A percentile compares a stretch with the other conserved stretches of the same genome.
Evolutionary conservation across 2,888 invertebrate species (phyloP).

Genomic region (Drosophila mettleri): DNA sequence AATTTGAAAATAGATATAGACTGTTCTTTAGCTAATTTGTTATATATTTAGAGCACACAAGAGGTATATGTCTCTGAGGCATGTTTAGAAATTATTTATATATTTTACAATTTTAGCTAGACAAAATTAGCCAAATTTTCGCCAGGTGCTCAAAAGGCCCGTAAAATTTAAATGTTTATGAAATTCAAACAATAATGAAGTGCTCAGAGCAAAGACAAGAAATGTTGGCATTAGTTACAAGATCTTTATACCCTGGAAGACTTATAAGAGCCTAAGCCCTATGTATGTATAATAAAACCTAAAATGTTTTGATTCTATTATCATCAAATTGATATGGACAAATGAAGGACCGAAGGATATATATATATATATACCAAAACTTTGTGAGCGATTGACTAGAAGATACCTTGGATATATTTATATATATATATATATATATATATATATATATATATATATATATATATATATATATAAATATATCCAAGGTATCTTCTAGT

Average conservation of each 20-base stretch:
- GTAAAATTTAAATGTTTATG: slow-evolving; percentile 12
- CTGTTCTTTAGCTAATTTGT: slow-evolving; percentile 14
- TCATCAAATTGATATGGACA: too few relatives aligned
- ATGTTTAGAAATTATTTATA: not conserved
- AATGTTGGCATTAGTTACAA: not conserved
- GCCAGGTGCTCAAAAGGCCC: slow-evolving; percentile 20
- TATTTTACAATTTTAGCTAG: slow-evolving; percentile 23
- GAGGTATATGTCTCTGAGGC: not conserved
- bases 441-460: too few relatives aligned
- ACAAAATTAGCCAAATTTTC: slow-evolving; percentile 27
- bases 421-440: too few relatives aligned
- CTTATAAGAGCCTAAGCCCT: too few relatives aligned
- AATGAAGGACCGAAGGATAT: too few relatives aligned
- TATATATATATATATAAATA: too few relatives aligned
- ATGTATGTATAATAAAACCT: too few relatives aligned
- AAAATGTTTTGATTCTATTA: too few relatives aligned
- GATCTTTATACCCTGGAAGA: not conserved
- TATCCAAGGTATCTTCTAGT: not conserved
- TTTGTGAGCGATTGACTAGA: not conserved
- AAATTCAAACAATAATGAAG: slow-evolving; percentile 41
- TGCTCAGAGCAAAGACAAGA: not conserved
- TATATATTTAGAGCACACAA: not conserved
- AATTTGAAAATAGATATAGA: slow-evolving; percentile 12
- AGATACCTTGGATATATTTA: too few relatives aligned
- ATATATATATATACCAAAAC: not conserved